A percentile compares a stretch with the other conserved stretches of the same genome.
Evolutionary conservation across 2,113 vertebrate genomes (phyloP).

Genomic region (Lasiurus cinereus): DNA sequence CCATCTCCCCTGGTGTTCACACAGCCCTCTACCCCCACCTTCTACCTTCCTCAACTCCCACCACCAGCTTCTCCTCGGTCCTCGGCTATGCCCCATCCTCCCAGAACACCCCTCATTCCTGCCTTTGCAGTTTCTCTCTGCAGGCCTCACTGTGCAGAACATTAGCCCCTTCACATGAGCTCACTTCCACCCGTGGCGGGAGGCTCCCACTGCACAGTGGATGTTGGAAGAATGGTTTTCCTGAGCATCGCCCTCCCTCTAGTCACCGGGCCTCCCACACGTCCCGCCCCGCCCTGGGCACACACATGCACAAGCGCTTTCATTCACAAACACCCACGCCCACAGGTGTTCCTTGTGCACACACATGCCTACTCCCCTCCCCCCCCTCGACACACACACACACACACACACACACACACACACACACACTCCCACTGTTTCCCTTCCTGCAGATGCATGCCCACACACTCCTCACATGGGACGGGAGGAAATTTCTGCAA

Average conservation of each 20-base stretch:
- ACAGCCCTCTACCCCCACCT: not conserved
- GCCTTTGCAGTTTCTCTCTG: not conserved
- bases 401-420: not conserved
- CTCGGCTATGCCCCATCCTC: not conserved
- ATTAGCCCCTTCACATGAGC: accelerated
- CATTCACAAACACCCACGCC: constrained; percentile 39
- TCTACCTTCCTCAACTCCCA: not conserved
- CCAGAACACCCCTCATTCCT: not conserved
- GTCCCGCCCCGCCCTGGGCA: no score
- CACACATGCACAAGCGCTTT: not conserved
- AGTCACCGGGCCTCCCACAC: not conserved
- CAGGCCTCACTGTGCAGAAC: not conserved
- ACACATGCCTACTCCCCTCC: not conserved
- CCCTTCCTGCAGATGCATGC: not conserved
- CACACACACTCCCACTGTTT: not conserved
- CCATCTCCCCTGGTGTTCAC: not conserved
- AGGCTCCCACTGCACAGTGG: not conserved
- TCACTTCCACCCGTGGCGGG: not conserved
- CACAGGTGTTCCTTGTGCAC: constrained; percentile 35
- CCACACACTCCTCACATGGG: not conserved
- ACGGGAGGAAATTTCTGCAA: not conserved
- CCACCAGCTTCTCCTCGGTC: not conserved
- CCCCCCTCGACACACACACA: not conserved
- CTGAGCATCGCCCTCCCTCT: not conserved
- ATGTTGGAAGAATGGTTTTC: not conserved